Percentiles rank a stretch among this genome's conserved stretches.
Conservation (phyloP, 2,113 vertebrate genomes). For the Gnathonemus echidnorhynchus region DNA sequence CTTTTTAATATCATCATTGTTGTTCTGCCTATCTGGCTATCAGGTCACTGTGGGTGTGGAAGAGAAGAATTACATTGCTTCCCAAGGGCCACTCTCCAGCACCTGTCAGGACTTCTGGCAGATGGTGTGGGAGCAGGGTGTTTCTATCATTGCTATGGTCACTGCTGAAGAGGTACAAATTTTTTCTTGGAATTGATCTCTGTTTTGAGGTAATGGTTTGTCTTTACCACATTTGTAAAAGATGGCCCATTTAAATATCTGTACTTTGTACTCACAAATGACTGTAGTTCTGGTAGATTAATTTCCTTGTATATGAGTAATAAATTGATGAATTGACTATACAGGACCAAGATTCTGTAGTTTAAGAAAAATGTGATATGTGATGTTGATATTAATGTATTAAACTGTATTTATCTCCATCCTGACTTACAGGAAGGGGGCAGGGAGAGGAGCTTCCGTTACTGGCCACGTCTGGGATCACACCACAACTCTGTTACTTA, state of each 20-base stretch:
- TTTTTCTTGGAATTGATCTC: neutral
- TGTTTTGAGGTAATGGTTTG: neutral
- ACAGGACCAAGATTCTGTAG: neutral
- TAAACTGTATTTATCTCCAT: neutral
- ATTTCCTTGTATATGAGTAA: neutral
- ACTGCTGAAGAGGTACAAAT: conserved; percentile 82
- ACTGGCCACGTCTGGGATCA: conserved; percentile 93
- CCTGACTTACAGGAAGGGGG: conserved; percentile 73
- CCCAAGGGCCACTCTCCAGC: conserved; percentile 82
- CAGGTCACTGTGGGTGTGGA: conserved; percentile 77
- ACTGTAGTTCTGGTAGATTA: neutral
- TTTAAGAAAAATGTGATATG: neutral
- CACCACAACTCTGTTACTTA: conserved; percentile 90
- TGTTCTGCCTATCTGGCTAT: conserved; percentile 13
- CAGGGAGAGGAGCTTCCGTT: conserved; percentile 90
- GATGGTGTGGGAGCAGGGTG: conserved; percentile 96
- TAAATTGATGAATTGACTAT: neutral
- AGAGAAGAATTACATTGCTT: conserved; percentile 93
- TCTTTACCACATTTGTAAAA: neutral
- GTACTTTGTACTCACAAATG: neutral
- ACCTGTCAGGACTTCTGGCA: conserved; percentile 98
- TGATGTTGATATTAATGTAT: neutral
- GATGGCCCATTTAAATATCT: neutral
- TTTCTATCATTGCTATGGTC: conserved; percentile 94
- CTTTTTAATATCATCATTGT: neutral